Conservation (phyloP, 2,888 invertebrate genomes). For the Linnaemya tessellans region DNA sequence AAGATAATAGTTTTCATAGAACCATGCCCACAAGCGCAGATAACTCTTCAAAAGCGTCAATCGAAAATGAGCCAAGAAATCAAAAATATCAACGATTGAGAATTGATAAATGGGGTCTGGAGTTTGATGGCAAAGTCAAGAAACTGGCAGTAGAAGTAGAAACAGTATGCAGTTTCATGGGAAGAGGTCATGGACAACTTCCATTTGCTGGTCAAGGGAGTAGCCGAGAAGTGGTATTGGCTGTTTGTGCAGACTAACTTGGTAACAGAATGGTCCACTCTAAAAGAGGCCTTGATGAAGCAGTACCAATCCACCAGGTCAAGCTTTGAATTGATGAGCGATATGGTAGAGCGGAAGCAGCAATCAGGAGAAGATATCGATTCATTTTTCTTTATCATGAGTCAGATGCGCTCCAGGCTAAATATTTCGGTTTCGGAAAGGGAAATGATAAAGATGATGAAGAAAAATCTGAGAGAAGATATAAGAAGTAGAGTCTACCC, state of each 20-base stretch:
- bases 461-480: background rate
- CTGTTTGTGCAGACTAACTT: background rate
- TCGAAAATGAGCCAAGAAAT: background rate
- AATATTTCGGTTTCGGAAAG: background rate
- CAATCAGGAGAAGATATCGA: too few relatives aligned
- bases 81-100: too few relatives aligned
- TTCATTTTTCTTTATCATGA: too few relatives aligned
- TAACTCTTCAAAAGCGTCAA: background rate
- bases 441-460: conserved; percentile 6
- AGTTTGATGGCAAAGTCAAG: background rate
- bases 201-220: background rate
- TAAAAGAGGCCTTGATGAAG: background rate
- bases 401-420: background rate
- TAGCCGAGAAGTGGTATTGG: conserved; percentile 15
- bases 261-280: background rate
- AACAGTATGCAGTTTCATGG: too few relatives aligned
- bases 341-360: background rate
- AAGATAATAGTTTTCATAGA: background rate
- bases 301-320: background rate
- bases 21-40: background rate
- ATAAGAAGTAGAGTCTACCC: background rate
- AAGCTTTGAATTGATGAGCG: conserved; percentile 8
- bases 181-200: background rate
- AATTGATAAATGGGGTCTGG: too few relatives aligned
- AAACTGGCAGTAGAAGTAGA: background rate